Percentiles rank a stretch among this genome's conserved stretches.
Conservation (phyloP, 2,888 invertebrate genomes). For the Clunio marinus region DNA sequence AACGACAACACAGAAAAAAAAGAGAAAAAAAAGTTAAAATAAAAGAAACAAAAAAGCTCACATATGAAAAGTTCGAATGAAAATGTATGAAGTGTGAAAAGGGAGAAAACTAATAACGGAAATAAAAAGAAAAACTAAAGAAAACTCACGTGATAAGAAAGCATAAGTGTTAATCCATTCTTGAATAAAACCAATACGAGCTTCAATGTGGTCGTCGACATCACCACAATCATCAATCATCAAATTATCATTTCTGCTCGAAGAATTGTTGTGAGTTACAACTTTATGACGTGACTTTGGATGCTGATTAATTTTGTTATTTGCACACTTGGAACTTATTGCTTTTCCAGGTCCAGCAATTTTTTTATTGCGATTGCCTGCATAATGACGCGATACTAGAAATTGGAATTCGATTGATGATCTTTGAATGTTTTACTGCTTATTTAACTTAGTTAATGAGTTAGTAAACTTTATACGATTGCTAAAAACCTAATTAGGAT, state of each 20-base stretch:
- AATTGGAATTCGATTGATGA: too few relatives aligned
- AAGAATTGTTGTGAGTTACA: constrained; percentile 2
- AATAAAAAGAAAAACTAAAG: too few relatives aligned
- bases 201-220: constrained; percentile 43
- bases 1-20: too few relatives aligned
- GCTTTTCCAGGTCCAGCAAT: constrained; percentile 28
- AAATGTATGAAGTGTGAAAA: not conserved
- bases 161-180: constrained; percentile 68
- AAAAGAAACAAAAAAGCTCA: not conserved
- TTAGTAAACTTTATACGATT: too few relatives aligned
- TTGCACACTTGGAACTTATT: constrained; percentile 22
- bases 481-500: too few relatives aligned
- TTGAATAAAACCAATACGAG: constrained; percentile 62
- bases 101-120: constrained; percentile 30
- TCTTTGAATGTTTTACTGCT: too few relatives aligned
- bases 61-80: not conserved
- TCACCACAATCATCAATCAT: constrained; percentile 35
- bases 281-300: constrained; percentile 20
- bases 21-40: not conserved
- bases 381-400: constrained; percentile 23
- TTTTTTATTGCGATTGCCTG: constrained; percentile 38
- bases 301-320: constrained; percentile 37
- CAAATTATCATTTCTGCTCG: constrained; percentile 36
- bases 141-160: constrained; percentile 64
- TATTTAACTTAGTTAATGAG: too few relatives aligned